Base-by-base conservation (phyloP, 1,140 invertebrate genomes). In the Halotydeus destructor region DNA sequence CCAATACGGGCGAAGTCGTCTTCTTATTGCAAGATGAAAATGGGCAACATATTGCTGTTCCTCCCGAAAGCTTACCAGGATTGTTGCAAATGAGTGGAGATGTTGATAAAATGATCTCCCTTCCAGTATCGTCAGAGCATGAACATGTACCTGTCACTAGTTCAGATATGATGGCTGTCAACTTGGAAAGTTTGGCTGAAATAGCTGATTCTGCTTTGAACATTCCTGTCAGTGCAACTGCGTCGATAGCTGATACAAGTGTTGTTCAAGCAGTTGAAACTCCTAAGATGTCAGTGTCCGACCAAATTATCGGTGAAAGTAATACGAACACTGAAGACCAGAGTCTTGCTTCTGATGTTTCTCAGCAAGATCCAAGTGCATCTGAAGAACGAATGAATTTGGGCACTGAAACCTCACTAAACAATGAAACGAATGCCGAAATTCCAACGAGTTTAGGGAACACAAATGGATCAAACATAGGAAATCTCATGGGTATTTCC, bases 261-360 rank as follows among this genome's bases (percentile, higher is more conserved):
- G 34, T 44, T 21, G 42, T 44, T 28, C 42, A 44, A 23, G 26
- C 42, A 11, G n/a, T 44, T 12, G 42, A 38, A 23, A 36, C 34
- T 21, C 34, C 42, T 5, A 12, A 12, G 36, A n/a, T 43, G 14
- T 5, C 30, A 21, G 19, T 23, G 14, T 5, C 8, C n/a, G n/a
- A n/a, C n/a, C n/a, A n/a, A n/a, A n/a, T n/a, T n/a, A n/a, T n/a
- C n/a, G n/a, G n/a, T n/a, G n/a, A n/a, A n/a, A n/a, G n/a, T n/a
- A n/a, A n/a, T n/a, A n/a, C n/a, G n/a, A n/a, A n/a, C n/a, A n/a
- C n/a, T n/a, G n/a, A n/a, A n/a, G n/a, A n/a, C n/a, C n/a, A n/a
- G n/a, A n/a, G n/a, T n/a, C n/a, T n/a, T n/a, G n/a, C n/a, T n/a
- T n/a, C n/a, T n/a, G n/a, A n/a, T n/a, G n/a, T n/a, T n/a, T n/a